These are phyloP conservation scores for Pomacea maculata DNA, from an alignment of 1,140 invertebrate genomes.

Conservation along the genomic window DNA sequence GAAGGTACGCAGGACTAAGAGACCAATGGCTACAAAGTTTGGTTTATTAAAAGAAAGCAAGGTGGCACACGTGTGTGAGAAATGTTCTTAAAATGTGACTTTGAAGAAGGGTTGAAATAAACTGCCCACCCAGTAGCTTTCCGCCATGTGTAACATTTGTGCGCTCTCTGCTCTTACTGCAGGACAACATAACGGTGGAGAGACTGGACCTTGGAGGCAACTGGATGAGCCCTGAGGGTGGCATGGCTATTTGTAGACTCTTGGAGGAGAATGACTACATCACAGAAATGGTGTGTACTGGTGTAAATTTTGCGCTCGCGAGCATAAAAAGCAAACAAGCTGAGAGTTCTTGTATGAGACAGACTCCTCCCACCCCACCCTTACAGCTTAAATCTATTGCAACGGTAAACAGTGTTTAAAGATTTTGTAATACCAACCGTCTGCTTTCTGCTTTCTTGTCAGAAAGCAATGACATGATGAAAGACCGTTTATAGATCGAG, in stretches of 20 bases:
- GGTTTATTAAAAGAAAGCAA: too few relatives aligned
- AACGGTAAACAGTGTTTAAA: too few relatives aligned
- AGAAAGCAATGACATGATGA: too few relatives aligned
- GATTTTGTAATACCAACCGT: too few relatives aligned
- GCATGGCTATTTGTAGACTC: slow-evolving; percentile 46
- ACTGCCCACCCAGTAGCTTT: background rate
- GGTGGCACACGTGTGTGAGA: background rate
- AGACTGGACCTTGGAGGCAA: slow-evolving; percentile 56
- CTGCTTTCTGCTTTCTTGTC: too few relatives aligned
- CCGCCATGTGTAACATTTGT: background rate
- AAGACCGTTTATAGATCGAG: too few relatives aligned
- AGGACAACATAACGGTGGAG: slow-evolving; percentile 57
- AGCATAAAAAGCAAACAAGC: background rate
- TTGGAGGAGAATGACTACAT: slow-evolving; percentile 62
- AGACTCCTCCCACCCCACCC: too few relatives aligned
- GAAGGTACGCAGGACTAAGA: slow-evolving; percentile 42
- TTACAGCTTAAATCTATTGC: too few relatives aligned
- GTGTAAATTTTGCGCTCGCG: background rate
- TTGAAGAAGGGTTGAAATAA: background rate
- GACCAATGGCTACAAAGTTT: too few relatives aligned
- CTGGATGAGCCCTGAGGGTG: slow-evolving; percentile 55
- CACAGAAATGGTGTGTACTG: slow-evolving; percentile 50
- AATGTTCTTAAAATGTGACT: background rate
- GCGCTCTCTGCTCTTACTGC: background rate
- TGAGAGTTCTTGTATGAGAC: too few relatives aligned